These are phyloP conservation scores for Nesometra sesokonis DNA, from an alignment of 35 echinoderm and acorn worm genomes.

Conservation along the genomic window DNA sequence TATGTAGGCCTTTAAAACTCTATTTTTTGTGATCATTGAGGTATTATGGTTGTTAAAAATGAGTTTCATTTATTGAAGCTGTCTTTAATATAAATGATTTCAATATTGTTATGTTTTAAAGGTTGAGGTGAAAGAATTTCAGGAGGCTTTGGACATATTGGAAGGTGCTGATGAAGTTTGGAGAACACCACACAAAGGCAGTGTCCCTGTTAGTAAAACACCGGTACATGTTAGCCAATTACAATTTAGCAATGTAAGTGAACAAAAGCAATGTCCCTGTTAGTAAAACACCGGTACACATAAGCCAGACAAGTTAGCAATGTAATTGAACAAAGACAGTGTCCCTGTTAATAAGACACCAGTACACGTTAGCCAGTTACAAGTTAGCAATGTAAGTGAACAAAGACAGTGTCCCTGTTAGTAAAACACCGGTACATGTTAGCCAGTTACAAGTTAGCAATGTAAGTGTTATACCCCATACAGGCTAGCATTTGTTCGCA, in stretches of 20 bases:
- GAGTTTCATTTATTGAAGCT: background rate
- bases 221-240: background rate
- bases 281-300: background rate
- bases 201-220: constrained; percentile 20
- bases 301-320: background rate
- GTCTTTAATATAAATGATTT: no score
- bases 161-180: constrained; percentile 44
- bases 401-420: constrained; percentile 23
- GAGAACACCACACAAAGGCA: constrained; percentile 29
- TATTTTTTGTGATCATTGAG: no score
- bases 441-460: background rate
- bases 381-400: constrained; percentile 22
- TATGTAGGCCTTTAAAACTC: background rate
- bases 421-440: background rate
- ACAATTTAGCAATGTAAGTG: constrained; percentile 18
- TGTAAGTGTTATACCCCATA: constrained; percentile 21
- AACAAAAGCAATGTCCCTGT: constrained; percentile 16
- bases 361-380: background rate
- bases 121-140: constrained; percentile 68
- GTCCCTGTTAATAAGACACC: constrained; percentile 24
- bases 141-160: constrained; percentile 75
- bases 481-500: background rate
- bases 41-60: no score
- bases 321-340: constrained; percentile 22
- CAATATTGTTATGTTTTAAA: no score